A percentile compares a stretch with the other conserved stretches of the same genome.
Conservation (phyloP, 2,888 invertebrate species). For the Drosophila sordidula region DNA sequence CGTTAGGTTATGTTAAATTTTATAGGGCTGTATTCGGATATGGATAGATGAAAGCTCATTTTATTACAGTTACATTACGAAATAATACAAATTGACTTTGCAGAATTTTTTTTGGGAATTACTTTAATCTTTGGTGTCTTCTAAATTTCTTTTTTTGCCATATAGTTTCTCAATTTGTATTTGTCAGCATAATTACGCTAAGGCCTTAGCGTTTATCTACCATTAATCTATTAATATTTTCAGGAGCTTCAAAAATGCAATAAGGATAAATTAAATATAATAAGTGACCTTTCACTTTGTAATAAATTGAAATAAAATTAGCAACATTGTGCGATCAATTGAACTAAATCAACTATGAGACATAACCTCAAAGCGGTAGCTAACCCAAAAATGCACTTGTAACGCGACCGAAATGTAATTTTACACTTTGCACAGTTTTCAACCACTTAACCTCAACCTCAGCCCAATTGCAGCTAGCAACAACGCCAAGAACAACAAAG, state of each 20-base stretch:
- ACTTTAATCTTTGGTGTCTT: too few relatives aligned
- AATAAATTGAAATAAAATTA: not conserved
- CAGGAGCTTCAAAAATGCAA: too few relatives aligned
- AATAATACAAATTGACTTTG: too few relatives aligned
- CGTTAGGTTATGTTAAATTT: not conserved
- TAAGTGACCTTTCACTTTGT: not conserved
- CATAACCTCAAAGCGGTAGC: slow-evolving; percentile 11
- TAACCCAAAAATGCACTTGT: not conserved
- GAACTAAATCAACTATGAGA: not conserved
- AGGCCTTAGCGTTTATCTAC: too few relatives aligned
- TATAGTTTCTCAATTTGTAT: too few relatives aligned
- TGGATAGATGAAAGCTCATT: too few relatives aligned
- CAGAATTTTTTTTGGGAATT: too few relatives aligned
- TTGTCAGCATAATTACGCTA: too few relatives aligned
- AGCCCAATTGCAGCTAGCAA: slow-evolving; percentile 15
- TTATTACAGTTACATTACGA: too few relatives aligned
- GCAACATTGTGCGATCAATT: not conserved
- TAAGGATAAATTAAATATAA: not conserved
- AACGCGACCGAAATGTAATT: slow-evolving; percentile 13
- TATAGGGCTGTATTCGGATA: not conserved
- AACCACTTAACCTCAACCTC: slow-evolving; percentile 41
- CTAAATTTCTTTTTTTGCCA: too few relatives aligned
- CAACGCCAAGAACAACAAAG: slow-evolving; percentile 7
- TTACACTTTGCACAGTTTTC: slow-evolving; percentile 29
- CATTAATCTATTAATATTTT: too few relatives aligned